A percentile compares a stretch with the other conserved stretches of the same genome.
Conservation (phyloP, 2,113 vertebrate genomes). For the Tyto alba region DNA sequence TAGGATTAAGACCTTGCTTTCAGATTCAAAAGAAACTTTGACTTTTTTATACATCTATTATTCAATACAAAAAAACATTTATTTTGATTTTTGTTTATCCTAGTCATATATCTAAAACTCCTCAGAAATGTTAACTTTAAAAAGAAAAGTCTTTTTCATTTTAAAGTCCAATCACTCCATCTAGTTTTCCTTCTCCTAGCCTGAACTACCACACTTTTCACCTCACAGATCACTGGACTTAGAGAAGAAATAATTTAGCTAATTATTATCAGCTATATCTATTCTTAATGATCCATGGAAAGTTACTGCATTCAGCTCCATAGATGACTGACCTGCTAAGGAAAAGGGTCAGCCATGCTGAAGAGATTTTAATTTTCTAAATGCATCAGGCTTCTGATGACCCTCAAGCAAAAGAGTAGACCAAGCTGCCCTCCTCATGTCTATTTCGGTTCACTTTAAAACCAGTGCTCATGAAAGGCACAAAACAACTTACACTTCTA, state of each 20-base stretch:
- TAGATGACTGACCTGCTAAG: background rate
- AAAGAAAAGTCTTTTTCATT: background rate
- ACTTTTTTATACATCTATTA: background rate
- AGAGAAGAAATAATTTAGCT: constrained; percentile 57
- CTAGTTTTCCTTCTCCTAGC: constrained; percentile 2
- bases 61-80: background rate
- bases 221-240: constrained; percentile 53
- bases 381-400: background rate
- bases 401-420: background rate
- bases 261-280: constrained; percentile 15
- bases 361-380: background rate
- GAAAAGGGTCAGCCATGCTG: background rate
- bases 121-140: background rate
- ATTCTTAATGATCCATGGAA: constrained; percentile 57
- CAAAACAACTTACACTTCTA: background rate
- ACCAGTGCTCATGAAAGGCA: background rate
- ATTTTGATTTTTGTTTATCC: background rate
- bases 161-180: background rate
- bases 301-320: constrained; percentile 34
- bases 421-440: background rate
- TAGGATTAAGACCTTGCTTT: background rate
- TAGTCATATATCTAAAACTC: background rate
- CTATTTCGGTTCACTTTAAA: background rate
- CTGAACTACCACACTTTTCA: constrained; percentile 35
- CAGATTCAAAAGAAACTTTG: background rate